These are phyloP conservation scores for Apodemus speciosus DNA, from an alignment of 2,113 vertebrate genomes.

Conservation along the genomic window DNA sequence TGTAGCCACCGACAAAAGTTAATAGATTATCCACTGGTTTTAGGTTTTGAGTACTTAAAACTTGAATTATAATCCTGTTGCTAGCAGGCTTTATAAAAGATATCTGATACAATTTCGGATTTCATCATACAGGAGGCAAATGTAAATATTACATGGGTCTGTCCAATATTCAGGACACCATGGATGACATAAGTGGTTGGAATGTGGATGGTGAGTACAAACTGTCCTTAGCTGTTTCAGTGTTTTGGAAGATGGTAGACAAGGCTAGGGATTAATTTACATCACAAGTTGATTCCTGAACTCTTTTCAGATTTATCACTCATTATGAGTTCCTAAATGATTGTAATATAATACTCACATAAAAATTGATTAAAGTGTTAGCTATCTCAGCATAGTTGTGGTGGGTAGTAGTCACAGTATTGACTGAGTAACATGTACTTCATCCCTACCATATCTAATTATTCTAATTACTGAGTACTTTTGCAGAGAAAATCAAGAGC, in stretches of 20 bases:
- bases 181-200: too few relatives aligned
- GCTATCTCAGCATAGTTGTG: neutral
- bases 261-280: neutral
- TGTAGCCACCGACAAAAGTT: neutral
- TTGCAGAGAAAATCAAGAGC: neutral
- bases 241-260: neutral
- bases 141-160: neutral
- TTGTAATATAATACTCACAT: neutral
- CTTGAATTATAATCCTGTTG: neutral
- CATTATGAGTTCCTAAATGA: neutral
- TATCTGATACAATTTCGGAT: neutral
- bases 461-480: neutral
- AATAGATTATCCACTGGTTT: neutral
- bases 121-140: neutral
- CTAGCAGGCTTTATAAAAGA: neutral
- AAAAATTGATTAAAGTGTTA: neutral
- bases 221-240: neutral
- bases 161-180: neutral
- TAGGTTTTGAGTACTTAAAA: neutral
- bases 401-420: neutral
- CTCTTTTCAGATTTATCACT: neutral
- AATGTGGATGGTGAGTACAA: neutral
- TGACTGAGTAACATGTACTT: neutral
- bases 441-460: accelerated
- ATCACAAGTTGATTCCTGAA: neutral